A percentile compares a stretch with the other conserved stretches of the same genome.
Conservation (phyloP, 1,140 invertebrate species). For the Diabrotica virgifera region DNA sequence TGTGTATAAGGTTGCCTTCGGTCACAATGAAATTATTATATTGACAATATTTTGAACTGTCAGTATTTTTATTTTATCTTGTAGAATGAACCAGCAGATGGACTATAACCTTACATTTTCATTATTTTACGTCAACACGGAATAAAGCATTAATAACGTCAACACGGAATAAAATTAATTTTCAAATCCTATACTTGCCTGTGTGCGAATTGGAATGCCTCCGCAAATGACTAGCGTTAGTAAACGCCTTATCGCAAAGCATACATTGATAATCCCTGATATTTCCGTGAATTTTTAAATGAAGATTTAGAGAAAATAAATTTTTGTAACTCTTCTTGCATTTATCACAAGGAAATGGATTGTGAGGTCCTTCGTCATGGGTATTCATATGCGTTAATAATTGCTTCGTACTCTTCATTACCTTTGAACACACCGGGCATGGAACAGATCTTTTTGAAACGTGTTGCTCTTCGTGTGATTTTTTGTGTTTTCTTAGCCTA, state of each 20-base stretch:
- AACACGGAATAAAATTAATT: not conserved
- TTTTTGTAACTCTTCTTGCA: constrained; percentile 38
- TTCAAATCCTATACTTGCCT: constrained; percentile 22
- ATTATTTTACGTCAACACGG: too few species aligned
- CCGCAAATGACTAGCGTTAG: constrained; percentile 33
- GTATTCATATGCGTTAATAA: constrained; percentile 34
- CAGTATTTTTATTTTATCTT: too few species aligned
- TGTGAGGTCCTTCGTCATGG: constrained; percentile 28
- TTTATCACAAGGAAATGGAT: constrained; percentile 34
- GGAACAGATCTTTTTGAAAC: constrained; percentile 25
- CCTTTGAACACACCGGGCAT: constrained; percentile 35
- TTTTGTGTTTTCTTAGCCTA: constrained; percentile 36
- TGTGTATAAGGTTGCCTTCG: too few species aligned
- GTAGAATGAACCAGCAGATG: too few species aligned
- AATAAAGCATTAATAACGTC: too few species aligned
- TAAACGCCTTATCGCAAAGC: constrained; percentile 66
- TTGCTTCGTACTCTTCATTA: constrained; percentile 34
- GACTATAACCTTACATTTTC: too few species aligned
- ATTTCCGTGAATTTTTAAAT: constrained; percentile 60
- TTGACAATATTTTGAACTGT: too few species aligned
- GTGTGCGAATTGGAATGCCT: constrained; percentile 42
- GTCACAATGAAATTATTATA: too few species aligned
- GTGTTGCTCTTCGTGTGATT: constrained; percentile 30
- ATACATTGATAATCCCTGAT: constrained; percentile 75
- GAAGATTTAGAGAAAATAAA: constrained; percentile 32